Base-by-base conservation (phyloP, 2,113 vertebrate genomes). In the Gallinago paraguaiae region DNA sequence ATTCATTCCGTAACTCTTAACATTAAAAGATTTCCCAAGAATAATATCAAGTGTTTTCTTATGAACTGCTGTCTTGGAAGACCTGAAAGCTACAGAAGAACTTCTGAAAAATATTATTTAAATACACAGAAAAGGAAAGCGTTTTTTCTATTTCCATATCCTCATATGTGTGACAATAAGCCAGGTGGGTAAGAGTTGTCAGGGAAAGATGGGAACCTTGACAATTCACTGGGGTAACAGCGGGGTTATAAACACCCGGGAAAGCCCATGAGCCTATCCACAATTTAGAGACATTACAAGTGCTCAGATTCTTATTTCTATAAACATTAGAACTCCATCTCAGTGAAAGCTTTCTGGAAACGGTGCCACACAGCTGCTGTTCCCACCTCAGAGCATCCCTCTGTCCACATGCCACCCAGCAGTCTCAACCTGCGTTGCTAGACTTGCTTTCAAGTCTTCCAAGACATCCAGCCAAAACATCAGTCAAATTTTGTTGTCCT, bases 391-490 rank as follows among this genome's bases (percentile, higher is more conserved):
- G 74, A 60, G 30, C 41, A 28, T 16, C 41, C 12, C 17, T 78
- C 79, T 84, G 23, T 37, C 90, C 6, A 5, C 46, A 39, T 22
- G 77, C 84, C 93, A 94, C 64, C 90, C 89, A 92, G 70, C 69
- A 63, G 68, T 82, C 78, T 57, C n/a, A 90, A 93, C 43, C 46
- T 41, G 77, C 59, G 89, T 30, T 82, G 45, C 72, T 76, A 37
- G 20, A 74, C 31, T 60, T 57, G 11, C 59, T 78, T 56, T 70
- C 35, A 91, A 75, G 48, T 70, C 88, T 70, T 43, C 18, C 48
- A 68, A 71, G 28, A 53, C 24, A 64, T 59, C 14, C 51, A 84
- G 31, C 39, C 37, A 89, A 81, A 88, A 83, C 7, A 51, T 56
- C 7, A 78, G 33, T 63, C 33, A 56, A 68, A n/a, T 50, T 41